Conservation (phyloP, 2,888 invertebrate species). For the Sphaeridia pumilis region DNA sequence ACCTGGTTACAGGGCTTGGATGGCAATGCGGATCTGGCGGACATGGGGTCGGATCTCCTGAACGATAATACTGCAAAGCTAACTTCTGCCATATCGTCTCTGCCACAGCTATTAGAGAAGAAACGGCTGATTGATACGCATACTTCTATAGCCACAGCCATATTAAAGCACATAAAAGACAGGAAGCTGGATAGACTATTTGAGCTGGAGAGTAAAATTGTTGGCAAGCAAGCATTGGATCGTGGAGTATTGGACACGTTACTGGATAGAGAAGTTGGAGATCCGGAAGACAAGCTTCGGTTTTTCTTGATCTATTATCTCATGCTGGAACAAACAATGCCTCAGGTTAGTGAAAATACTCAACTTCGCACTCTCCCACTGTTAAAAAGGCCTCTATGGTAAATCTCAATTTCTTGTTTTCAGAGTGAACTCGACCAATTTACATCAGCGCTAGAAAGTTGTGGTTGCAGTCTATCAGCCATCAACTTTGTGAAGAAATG, state of each 20-base stretch:
- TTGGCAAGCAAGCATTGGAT: slow-evolving; percentile 56
- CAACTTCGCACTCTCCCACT: slow-evolving; percentile 16
- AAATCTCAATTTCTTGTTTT: slow-evolving; percentile 16
- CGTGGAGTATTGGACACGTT: slow-evolving; percentile 64
- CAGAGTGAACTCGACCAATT: slow-evolving; percentile 69
- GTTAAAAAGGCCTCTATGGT: background rate
- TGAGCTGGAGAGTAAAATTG: slow-evolving; percentile 94
- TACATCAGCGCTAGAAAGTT: slow-evolving; percentile 60
- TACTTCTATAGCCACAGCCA: slow-evolving; percentile 90
- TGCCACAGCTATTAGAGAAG: slow-evolving; percentile 93
- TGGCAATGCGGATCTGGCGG: slow-evolving; percentile 44
- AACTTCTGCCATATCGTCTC: slow-evolving; percentile 86
- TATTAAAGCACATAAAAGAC: slow-evolving; percentile 71
- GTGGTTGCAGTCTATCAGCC: slow-evolving; percentile 75
- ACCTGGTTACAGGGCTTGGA: slow-evolving; percentile 17
- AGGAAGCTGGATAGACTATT: slow-evolving; percentile 90
- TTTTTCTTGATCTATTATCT: slow-evolving; percentile 86
- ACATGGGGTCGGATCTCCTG: slow-evolving; percentile 63
- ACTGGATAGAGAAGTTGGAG: slow-evolving; percentile 72
- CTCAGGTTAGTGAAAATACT: slow-evolving; percentile 49
- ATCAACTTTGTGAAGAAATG: slow-evolving; percentile 83
- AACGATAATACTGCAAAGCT: slow-evolving; percentile 85
- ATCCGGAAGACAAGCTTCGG: slow-evolving; percentile 81
- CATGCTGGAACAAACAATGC: slow-evolving; percentile 14
- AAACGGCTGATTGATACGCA: slow-evolving; percentile 98